Base-by-base conservation (phyloP, 1,140 invertebrate genomes). In the Argopecten irradians region DNA sequence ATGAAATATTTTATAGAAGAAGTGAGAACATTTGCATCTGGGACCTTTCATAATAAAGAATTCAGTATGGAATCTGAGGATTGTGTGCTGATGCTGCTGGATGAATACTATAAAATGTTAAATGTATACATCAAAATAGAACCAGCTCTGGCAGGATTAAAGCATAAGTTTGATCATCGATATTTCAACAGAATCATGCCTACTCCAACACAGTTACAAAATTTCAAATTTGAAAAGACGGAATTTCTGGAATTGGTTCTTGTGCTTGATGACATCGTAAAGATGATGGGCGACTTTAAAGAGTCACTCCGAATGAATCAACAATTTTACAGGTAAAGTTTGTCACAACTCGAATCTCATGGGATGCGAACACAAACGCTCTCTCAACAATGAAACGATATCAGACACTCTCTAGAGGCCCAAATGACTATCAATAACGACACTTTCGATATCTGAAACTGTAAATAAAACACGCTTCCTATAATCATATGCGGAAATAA, bases 1-100 rank as follows among this genome's bases (percentile, higher is more conserved):
- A 71, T 71, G 55, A 71, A 71, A 28, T 71, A 71, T 71, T 71
- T 71, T 11, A 71, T 71, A n/a, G 55, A n/a, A 71, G 55, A 71
- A n/a, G 55, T 71, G 55, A 71, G 55, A 16, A 71, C 55, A 71
- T 71, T 28, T 71, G 55, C 55, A n/a, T 71, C 55, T 1, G 55
- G 55, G 11, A 71, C 55, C 1, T 71, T 71, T 71, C 55, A 71
- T 28, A 71, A 71, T n/a, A 71, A 71, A 1, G 55, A 71, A 16
- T 28, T 71, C 5, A 71, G 55, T 16, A 71, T 71, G 55, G 55
- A 71, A 11, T 71, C 55, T 8, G n/a, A 5, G 22, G n/a, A 71
- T 71, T 71, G 55, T 71, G 5, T 71, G n/a, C 22, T 28, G 0
- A 71, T 71, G 55, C 16, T 71, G n/a, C 55, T 71, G 55, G n/a